A percentile compares a stretch with the other conserved stretches of the same genome.
Evolutionary conservation across 1,140 invertebrate species (phyloP).

Genomic region (Drosophila melanogaster): DNA sequence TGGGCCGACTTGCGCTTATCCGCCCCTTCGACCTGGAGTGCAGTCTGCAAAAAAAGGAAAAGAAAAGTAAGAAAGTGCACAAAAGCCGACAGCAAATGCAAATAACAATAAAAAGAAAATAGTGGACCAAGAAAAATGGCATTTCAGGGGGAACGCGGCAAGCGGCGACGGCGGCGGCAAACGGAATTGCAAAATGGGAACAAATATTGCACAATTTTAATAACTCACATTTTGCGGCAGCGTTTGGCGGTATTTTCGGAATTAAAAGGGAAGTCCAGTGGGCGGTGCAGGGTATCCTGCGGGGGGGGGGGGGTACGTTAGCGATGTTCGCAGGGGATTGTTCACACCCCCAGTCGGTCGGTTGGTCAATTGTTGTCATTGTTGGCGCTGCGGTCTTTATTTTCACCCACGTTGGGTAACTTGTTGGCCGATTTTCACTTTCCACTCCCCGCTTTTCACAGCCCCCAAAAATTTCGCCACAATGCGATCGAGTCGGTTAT

Average conservation of each 20-base stretch:
- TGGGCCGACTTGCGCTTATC: slow-evolving; percentile 13
- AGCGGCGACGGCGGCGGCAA: slow-evolving; percentile 29
- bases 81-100: slow-evolving; percentile 35
- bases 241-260: slow-evolving; percentile 52
- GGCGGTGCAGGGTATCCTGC: neutral
- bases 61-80: neutral
- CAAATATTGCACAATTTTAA: slow-evolving; percentile 67
- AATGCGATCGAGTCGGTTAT: slow-evolving; percentile 25
- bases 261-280: slow-evolving; percentile 42
- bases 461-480: slow-evolving; percentile 20
- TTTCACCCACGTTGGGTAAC: slow-evolving; percentile 6
- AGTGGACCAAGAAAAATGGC: slow-evolving; percentile 5
- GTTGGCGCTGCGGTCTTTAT: slow-evolving; percentile 28
- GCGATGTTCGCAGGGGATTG: neutral
- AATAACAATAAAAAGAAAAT: slow-evolving; percentile 56
- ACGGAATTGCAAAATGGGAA: slow-evolving; percentile 63
- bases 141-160: slow-evolving; percentile 7
- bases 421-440: slow-evolving; percentile 41
- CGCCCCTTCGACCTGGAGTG: slow-evolving; percentile 1
- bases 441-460: neutral
- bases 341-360: neutral
- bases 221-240: slow-evolving; percentile 68
- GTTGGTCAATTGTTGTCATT: slow-evolving; percentile 37
- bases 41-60: slow-evolving; percentile 1
- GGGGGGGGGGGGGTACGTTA: no score